Conservation (phyloP, 2,113 vertebrate species). For the Charadrius vociferus region DNA sequence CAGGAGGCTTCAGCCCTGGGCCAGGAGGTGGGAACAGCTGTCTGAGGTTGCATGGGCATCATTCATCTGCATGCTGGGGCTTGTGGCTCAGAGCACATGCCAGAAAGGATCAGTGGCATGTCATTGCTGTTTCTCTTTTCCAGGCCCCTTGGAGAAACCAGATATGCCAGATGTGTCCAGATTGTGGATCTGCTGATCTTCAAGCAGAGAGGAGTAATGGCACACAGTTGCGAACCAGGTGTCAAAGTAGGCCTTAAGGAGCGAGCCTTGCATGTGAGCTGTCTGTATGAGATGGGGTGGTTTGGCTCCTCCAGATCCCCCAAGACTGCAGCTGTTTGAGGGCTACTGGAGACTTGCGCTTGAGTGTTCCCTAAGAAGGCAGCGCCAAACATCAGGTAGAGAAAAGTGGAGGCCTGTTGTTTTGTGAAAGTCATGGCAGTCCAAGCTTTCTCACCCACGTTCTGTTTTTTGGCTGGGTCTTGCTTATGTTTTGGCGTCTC, state of each 20-base stretch:
- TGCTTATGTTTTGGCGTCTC: background rate
- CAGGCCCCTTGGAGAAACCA: background rate
- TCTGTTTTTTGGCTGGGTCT: background rate
- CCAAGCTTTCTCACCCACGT: background rate
- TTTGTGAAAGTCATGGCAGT: background rate
- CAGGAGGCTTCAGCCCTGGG: background rate
- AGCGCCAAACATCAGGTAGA: background rate
- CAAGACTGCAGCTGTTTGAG: background rate
- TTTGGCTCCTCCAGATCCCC: background rate
- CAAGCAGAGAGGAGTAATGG: background rate
- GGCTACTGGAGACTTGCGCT: background rate
- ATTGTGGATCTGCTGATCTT: background rate
- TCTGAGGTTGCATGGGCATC: accelerated
- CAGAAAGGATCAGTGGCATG: background rate
- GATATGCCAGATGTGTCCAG: background rate
- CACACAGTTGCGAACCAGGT: background rate
- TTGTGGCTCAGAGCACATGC: background rate
- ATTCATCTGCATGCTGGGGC: accelerated
- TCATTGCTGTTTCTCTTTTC: background rate
- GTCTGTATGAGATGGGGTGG: background rate
- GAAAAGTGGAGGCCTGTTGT: background rate
- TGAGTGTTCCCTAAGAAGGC: background rate
- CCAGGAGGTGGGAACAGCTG: background rate
- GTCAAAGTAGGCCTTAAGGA: background rate
- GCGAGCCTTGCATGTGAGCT: background rate